Conservation (phyloP, 2,888 invertebrate species). For the Copidosoma aretas region DNA sequence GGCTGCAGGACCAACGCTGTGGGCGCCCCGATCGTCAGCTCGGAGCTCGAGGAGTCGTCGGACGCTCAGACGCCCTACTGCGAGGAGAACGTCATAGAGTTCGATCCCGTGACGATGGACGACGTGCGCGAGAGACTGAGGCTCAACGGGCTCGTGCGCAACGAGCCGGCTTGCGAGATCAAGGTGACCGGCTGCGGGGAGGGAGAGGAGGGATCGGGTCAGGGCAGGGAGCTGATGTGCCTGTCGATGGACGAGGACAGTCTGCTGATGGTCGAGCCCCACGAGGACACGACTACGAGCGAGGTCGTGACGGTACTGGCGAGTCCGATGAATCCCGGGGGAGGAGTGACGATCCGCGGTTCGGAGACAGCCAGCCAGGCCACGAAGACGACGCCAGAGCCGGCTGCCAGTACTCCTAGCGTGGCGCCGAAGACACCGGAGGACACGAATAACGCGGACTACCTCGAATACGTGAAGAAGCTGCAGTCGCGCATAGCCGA, state of each 20-base stretch:
- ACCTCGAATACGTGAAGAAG: slow-evolving; percentile 71
- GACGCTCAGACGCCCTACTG: slow-evolving; percentile 50
- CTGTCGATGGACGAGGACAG: slow-evolving; percentile 68
- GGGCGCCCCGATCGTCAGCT: slow-evolving; percentile 55
- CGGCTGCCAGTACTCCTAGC: slow-evolving; percentile 20
- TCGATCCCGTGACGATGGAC: slow-evolving; percentile 57
- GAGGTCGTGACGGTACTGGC: slow-evolving; percentile 66
- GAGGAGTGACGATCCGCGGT: slow-evolving; percentile 39
- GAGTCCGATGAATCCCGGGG: slow-evolving; percentile 62
- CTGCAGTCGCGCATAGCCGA: slow-evolving; percentile 73
- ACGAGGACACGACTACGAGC: slow-evolving; percentile 68
- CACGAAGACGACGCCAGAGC: slow-evolving; percentile 14
- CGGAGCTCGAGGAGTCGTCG: slow-evolving; percentile 54
- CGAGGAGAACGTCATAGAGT: slow-evolving; percentile 55
- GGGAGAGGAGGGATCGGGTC: slow-evolving; percentile 62
- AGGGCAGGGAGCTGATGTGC: slow-evolving; percentile 55
- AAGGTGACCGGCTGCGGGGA: slow-evolving; percentile 37
- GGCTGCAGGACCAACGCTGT: slow-evolving; percentile 8
- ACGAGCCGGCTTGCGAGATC: slow-evolving; percentile 26
- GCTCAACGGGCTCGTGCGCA: slow-evolving; percentile 35
- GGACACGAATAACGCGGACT: slow-evolving; percentile 60
- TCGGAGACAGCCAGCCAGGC: slow-evolving; percentile 3
- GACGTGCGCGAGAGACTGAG: slow-evolving; percentile 54
- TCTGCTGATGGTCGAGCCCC: slow-evolving; percentile 65
- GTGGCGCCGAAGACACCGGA: slow-evolving; percentile 39